Conservation (phyloP, 2,113 vertebrate species). For the Ovibos moschatus region DNA sequence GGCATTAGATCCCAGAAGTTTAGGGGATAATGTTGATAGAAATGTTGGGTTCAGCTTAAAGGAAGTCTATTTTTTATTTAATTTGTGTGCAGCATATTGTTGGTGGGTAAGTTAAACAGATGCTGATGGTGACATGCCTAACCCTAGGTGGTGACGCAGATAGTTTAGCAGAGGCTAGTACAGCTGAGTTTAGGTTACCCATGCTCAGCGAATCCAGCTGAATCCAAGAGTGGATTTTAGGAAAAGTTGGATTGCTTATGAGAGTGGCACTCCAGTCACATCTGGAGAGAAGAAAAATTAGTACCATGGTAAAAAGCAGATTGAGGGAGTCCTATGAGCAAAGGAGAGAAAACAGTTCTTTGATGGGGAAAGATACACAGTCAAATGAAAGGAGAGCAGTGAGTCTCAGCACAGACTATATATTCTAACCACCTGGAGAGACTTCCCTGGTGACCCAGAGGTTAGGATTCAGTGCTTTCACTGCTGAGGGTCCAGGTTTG, state of each 20-base stretch:
- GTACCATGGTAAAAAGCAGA: neutral
- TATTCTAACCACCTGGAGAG: neutral
- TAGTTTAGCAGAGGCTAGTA: neutral
- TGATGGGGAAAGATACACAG: neutral
- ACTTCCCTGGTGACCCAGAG: neutral
- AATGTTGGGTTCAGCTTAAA: neutral
- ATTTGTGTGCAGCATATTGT: neutral
- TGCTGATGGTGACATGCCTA: neutral
- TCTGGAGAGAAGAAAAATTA: neutral
- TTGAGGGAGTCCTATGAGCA: neutral
- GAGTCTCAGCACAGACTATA: neutral
- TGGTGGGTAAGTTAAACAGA: neutral
- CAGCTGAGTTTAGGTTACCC: neutral
- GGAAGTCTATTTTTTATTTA: neutral
- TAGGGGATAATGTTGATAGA: neutral
- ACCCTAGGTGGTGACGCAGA: neutral
- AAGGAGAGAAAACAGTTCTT: neutral
- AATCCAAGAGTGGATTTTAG: neutral
- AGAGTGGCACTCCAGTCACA: neutral
- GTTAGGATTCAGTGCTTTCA: neutral
- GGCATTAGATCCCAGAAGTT: neutral
- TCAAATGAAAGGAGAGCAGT: rapidly evolving
- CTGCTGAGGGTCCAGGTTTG: neutral
- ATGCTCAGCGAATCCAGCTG: neutral
- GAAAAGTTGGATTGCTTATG: neutral